A percentile compares a stretch with the other conserved stretches of the same genome.
phyloP scores from a whole-genome alignment of 2,888 invertebrate species.

The Notodonta dromedarius region DNA sequence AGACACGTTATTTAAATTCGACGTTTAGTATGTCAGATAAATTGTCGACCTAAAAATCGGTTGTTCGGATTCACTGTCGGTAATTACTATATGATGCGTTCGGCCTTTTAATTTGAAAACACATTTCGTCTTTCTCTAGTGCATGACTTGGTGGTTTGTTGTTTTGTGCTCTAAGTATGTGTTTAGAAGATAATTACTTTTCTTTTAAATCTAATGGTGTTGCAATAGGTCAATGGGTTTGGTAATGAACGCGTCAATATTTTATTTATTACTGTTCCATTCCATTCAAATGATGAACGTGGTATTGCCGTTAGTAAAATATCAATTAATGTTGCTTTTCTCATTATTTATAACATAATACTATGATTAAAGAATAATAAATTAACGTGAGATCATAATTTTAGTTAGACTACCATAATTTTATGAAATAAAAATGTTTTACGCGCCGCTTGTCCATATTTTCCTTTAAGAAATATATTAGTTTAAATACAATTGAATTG shows the following conservation, averaged over 20 bases:
- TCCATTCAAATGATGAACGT: not conserved
- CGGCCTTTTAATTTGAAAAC: slow-evolving; percentile 64
- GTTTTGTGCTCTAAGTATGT: slow-evolving; percentile 29
- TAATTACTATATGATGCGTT: slow-evolving; percentile 65
- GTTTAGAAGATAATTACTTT: slow-evolving; percentile 36
- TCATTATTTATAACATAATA: not conserved
- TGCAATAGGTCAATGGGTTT: slow-evolving; percentile 26
- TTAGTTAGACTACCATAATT: no score
- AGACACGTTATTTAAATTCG: slow-evolving; percentile 76
- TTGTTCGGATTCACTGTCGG: slow-evolving; percentile 75
- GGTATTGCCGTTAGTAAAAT: not conserved
- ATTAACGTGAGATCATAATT: no score
- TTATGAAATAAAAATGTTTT: no score
- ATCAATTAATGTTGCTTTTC: not conserved
- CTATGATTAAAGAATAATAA: no score
- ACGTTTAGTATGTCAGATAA: slow-evolving; percentile 77
- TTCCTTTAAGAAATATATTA: no score
- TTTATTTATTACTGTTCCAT: not conserved
- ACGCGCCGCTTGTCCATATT: no score
- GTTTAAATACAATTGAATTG: no score
- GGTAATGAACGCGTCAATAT: slow-evolving; percentile 22
- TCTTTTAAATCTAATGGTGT: slow-evolving; percentile 24
- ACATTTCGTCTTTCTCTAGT: slow-evolving; percentile 43
- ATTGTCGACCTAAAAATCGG: slow-evolving; percentile 75
- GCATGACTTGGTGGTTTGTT: slow-evolving; percentile 40